Evolutionary conservation across 2,113 vertebrate species (phyloP), one percentile per base, ranked within the genome.

Genomic region (Syngnathus scovelli): DNA sequence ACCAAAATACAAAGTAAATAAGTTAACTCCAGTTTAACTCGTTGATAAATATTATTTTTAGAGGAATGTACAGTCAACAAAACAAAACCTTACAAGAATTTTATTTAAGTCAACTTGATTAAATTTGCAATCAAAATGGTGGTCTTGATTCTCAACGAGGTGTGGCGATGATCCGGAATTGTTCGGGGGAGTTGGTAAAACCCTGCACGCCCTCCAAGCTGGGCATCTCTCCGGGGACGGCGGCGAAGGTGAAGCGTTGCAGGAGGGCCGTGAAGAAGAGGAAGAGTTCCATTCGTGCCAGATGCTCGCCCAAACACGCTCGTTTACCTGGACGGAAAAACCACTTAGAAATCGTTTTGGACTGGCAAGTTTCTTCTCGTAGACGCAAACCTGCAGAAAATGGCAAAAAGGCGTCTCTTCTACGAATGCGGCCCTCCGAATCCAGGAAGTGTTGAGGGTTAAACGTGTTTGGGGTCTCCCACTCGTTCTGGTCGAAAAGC

Each of bases 391-490:
- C 93, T 86, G 92, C 83, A 76, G 93, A 95, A 86, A 97, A 97
- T 9, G 93, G 92, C 65, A 95, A 69, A 78, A 96, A 96, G 69
- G 91, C 85, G 1, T 95, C 93, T 62, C 73, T 88, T 74, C 84
- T 93, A 68, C 86, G 86, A 77, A 95, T 93, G 67, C 88, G 88
- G 60, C 94, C 92, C 6, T 93, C 85, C 60, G 82, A 75, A 74
- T 95, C 92, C 87, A 96, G 84, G 78, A 96, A 96, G 77, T 95
- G 94, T 43, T 87, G 89, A 0, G 94, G 94, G 74, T 94, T 95
- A 85, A 96, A 96, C 1, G 62, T 83, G 64, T 93, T 78, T 0
- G 94, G 91, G 13, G 91, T 94, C 54, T 85, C 89, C 93, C 94
- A 95, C 71, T 92, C 91, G 0, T 78, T 72, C 21, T 92, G 90